Conservation (phyloP, 1,140 invertebrate genomes). For the Zaprionus ornatus region DNA sequence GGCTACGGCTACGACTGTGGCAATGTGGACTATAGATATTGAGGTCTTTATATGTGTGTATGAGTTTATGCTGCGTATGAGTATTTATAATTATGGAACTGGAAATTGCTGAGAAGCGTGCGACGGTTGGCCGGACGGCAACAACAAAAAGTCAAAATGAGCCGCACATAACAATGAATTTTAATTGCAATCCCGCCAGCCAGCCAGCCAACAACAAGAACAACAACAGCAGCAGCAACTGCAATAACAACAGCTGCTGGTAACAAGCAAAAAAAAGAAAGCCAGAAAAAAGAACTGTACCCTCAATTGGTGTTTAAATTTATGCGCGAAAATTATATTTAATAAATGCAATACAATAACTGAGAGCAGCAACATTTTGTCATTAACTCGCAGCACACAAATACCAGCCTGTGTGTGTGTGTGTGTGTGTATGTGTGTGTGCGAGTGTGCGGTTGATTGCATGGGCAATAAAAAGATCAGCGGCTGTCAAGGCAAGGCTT, state of each 20-base stretch:
- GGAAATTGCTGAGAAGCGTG: slow-evolving; percentile 54
- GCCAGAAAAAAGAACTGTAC: slow-evolving; percentile 21
- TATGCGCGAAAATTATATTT: slow-evolving; percentile 75
- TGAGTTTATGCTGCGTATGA: slow-evolving; percentile 23
- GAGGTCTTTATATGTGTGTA: slow-evolving; percentile 12
- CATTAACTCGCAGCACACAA: slow-evolving; percentile 60
- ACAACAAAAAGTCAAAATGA: slow-evolving; percentile 65
- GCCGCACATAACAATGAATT: slow-evolving; percentile 77
- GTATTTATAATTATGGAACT: slow-evolving; percentile 73
- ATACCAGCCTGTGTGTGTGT: slow-evolving; percentile 36
- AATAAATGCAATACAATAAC: slow-evolving; percentile 77
- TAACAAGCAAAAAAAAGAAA: slow-evolving; percentile 1
- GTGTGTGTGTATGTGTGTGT: slow-evolving; percentile 10
- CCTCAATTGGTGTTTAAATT: slow-evolving; percentile 55
- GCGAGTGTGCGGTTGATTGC: slow-evolving; percentile 27
- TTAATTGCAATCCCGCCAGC: slow-evolving; percentile 63
- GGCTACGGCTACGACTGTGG: neutral
- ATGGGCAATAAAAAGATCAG: slow-evolving; percentile 73
- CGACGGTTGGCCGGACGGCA: slow-evolving; percentile 3
- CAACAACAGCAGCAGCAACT: neutral
- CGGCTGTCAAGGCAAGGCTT: slow-evolving; percentile 43
- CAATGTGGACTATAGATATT: slow-evolving; percentile 13
- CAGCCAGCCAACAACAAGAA: slow-evolving; percentile 7
- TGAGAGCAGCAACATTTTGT: slow-evolving; percentile 60
- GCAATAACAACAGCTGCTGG: slow-evolving; percentile 7